Evolutionary conservation across 2,113 vertebrate genomes (phyloP), one percentile per base, ranked within the genome.

Genomic region (Laterallus jamaicensis): DNA sequence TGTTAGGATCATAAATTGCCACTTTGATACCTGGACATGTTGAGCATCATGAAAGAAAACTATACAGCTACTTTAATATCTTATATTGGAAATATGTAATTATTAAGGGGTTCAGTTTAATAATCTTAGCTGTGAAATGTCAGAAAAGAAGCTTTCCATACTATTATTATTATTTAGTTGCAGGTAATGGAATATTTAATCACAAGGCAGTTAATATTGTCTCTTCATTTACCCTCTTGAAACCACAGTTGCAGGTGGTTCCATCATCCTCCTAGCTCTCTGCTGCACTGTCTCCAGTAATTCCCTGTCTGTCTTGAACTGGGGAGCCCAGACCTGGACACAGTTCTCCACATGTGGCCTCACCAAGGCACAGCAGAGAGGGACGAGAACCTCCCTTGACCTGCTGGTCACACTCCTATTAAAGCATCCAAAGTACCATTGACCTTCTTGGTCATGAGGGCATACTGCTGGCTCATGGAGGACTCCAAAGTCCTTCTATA

Each of bases 231-330:
- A 60, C 9, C 6, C 5, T 9, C 6, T 71, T 37, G 17, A 92
- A 84, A 87, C 1, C 15, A 71, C 17, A 75, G 12, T 58, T 29
- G 7, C 7, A 64, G 0, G 0, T 35, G 37, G 2, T 10, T 35
- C 10, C 9, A 49, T 49, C 10, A 49, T 22, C 49, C 49, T 49
- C 21, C 21, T 49, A 49, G 20, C 49, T 49, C 49, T 49, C 49
- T 11, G 20, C 10, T 49, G 20, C 20, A 49, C 20, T 49, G 10
- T 49, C 49, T 49, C 21, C 49, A 49, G 49, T 49, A 49, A 11
- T 49, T 49, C 49, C 21, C 49, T 49, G 49, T 49, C 49, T 21
- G 10, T 49, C 49, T 49, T 49, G 49, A 49, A 49, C 21, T 49
- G 49, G 49, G 21, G 49, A 49, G 20, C 49, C 19, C 49, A 49